Evolutionary conservation across 1,140 invertebrate genomes (phyloP).

Genomic region (Mizuhopecten yessoensis): DNA sequence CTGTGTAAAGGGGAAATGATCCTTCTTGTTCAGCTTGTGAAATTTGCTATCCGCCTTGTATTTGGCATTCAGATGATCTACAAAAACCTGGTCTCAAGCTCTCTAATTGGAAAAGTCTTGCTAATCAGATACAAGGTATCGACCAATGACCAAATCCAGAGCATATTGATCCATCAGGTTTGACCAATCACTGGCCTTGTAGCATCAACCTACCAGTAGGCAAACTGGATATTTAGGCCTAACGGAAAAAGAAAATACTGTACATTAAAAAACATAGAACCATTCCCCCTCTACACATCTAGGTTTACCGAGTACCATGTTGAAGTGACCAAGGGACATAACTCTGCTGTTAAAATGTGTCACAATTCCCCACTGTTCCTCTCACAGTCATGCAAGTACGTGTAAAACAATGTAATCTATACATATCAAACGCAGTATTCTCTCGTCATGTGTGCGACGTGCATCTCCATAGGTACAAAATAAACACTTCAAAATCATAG

Average conservation of each 20-base stretch:
- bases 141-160: not conserved
- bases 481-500: slow-evolving; percentile 28
- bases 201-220: not conserved
- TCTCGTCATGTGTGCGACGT: slow-evolving; percentile 7
- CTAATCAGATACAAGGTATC: not conserved
- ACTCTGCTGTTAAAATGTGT: slow-evolving; percentile 2
- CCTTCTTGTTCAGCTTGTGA: not conserved
- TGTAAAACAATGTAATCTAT: slow-evolving; percentile 28
- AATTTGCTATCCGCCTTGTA: slow-evolving; percentile 18
- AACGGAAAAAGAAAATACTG: not conserved
- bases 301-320: slow-evolving; percentile 31
- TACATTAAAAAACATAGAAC: not conserved
- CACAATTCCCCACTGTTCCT: slow-evolving; percentile 30
- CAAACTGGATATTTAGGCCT: not conserved
- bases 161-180: not conserved
- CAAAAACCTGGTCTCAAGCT: not conserved
- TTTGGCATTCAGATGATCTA: slow-evolving; percentile 32
- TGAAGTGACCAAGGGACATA: slow-evolving; percentile 18
- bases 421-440: slow-evolving; percentile 19
- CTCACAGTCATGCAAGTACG: not conserved
- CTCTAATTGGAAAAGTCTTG: slow-evolving; percentile 10
- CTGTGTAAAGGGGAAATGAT: slow-evolving; percentile 1
- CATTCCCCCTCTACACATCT: not conserved
- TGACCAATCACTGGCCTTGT: not conserved
- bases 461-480: slow-evolving; percentile 33